phyloP scores from a whole-genome alignment of 1,140 invertebrate species.

The Achatina immaculata region DNA sequence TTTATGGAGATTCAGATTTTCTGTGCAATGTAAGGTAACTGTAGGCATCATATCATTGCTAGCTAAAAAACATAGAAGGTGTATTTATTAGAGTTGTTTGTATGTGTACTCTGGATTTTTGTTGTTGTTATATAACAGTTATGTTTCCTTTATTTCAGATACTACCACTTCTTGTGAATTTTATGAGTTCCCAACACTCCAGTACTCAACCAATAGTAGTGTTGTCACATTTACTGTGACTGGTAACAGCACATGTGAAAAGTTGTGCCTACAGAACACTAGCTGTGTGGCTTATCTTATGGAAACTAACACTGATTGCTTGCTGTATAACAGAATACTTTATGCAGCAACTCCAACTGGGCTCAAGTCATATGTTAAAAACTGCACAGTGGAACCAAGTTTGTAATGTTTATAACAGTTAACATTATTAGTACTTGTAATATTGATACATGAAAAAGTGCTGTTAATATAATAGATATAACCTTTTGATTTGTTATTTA shows the following conservation, averaged over 20 bases:
- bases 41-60: too few species aligned
- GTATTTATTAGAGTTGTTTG: too few species aligned
- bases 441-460: too few species aligned
- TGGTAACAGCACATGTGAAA: background rate
- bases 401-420: too few species aligned
- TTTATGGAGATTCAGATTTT: too few species aligned
- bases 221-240: background rate
- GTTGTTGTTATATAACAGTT: too few species aligned
- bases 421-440: too few species aligned
- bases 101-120: too few species aligned
- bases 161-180: background rate
- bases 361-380: constrained; percentile 78
- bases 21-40: too few species aligned
- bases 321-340: background rate
- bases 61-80: too few species aligned
- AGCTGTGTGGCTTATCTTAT: constrained; percentile 4
- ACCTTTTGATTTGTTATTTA: too few species aligned
- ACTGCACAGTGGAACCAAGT: background rate
- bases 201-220: background rate
- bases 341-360: constrained; percentile 69
- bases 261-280: background rate
- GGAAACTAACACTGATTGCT: background rate
- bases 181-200: background rate
- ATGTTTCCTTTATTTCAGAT: background rate
- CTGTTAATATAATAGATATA: too few species aligned